Percentiles rank a stretch among this genome's conserved stretches.
These are phyloP conservation scores for Pelosia muscerda DNA, from an alignment of 2,888 invertebrate genomes.

Conservation along the genomic window DNA sequence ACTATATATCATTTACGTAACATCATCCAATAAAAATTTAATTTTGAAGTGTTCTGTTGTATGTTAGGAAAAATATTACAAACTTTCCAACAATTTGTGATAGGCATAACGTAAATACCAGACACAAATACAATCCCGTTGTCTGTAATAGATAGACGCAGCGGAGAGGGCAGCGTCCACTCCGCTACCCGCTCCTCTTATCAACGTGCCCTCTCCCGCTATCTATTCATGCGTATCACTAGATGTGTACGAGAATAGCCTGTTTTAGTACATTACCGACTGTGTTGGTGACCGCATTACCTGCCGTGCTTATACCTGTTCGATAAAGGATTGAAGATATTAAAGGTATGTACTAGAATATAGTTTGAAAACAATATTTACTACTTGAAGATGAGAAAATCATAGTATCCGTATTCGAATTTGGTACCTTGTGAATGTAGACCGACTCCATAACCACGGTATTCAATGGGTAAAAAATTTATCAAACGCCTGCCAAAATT, in stretches of 20 bases:
- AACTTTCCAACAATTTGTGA: too few species aligned
- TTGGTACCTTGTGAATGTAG: too few species aligned
- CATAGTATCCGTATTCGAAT: too few species aligned
- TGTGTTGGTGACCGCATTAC: slow-evolving; percentile 25
- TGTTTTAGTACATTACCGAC: slow-evolving; percentile 53
- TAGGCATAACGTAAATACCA: too few species aligned
- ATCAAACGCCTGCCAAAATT: slow-evolving; percentile 8
- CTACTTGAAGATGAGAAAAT: too few species aligned
- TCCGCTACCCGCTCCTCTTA: slow-evolving; percentile 55
- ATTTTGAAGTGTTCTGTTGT: neutral
- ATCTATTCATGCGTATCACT: slow-evolving; percentile 61
- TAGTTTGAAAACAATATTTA: neutral
- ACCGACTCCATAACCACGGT: neutral
- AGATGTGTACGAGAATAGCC: slow-evolving; percentile 38
- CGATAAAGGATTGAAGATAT: slow-evolving; percentile 22
- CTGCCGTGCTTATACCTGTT: slow-evolving; percentile 3
- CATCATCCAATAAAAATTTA: too few species aligned
- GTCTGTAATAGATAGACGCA: too few species aligned
- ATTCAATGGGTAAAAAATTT: neutral
- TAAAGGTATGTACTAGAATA: slow-evolving; percentile 14
- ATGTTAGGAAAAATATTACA: too few species aligned
- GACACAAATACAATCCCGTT: too few species aligned
- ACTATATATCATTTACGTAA: too few species aligned
- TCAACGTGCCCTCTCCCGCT: slow-evolving; percentile 20
- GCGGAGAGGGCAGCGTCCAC: too few species aligned